A percentile compares a stretch with the other conserved stretches of the same genome.
Conservation (phyloP, 2,888 invertebrate genomes). For the Hypselothyrea guttata region DNA sequence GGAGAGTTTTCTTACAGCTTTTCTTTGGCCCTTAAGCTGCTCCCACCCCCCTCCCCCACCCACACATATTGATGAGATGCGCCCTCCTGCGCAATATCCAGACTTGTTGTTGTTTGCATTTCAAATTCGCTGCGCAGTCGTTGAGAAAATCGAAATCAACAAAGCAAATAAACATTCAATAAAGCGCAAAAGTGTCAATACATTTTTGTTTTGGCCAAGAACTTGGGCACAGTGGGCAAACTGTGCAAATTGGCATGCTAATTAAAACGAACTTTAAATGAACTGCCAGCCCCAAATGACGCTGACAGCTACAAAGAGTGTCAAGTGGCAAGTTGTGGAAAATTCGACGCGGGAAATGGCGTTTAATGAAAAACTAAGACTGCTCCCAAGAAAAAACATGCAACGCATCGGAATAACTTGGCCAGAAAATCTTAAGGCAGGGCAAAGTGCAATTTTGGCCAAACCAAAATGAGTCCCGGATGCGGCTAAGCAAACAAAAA, state of each 20-base stretch:
- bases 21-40: constrained; percentile 36
- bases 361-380: constrained; percentile 63
- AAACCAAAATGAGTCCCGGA: constrained; percentile 64
- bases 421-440: constrained; percentile 48
- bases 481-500: constrained; percentile 50
- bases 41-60: not conserved
- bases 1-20: constrained; percentile 1
- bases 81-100: not conserved
- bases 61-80: constrained; percentile 16
- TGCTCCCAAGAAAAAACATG: constrained; percentile 48
- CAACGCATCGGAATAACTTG: constrained; percentile 43
- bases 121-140: constrained; percentile 68
- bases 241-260: constrained; percentile 49
- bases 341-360: constrained; percentile 8
- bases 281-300: constrained; percentile 63
- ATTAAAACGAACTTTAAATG: constrained; percentile 75
- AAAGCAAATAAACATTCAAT: constrained; percentile 75
- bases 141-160: constrained; percentile 73
- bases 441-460: constrained; percentile 45
- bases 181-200: constrained; percentile 71
- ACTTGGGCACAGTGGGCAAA: not conserved
- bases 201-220: constrained; percentile 43
- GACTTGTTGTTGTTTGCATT: constrained; percentile 65
- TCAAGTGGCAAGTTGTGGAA: not conserved
- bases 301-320: constrained; percentile 37